Percentiles rank a stretch among this genome's conserved stretches.
Evolutionary conservation across 2,797 vertebrate genomes (phyloP).

Genomic region (Oreochromis grahami): DNA sequence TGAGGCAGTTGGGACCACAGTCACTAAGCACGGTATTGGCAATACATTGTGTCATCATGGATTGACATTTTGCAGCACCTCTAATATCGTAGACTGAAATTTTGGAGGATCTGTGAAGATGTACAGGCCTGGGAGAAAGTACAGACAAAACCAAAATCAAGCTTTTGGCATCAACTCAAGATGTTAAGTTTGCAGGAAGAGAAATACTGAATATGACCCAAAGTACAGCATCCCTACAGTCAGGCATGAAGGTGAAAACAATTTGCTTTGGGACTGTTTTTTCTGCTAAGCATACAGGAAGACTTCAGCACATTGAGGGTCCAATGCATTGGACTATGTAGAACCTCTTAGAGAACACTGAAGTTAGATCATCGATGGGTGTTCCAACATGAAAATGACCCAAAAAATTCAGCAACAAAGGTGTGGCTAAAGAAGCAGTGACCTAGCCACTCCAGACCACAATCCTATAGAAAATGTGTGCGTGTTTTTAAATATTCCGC

Average conservation of each 20-base stretch:
- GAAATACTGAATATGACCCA: background rate
- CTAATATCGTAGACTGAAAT: background rate
- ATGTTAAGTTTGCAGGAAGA: background rate
- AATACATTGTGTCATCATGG: background rate
- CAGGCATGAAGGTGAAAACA: background rate
- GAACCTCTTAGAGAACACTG: background rate
- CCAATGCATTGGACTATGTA: background rate
- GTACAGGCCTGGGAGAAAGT: background rate
- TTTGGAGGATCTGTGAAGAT: background rate
- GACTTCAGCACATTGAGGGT: background rate
- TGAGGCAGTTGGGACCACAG: background rate
- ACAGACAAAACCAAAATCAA: background rate
- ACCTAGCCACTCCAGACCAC: background rate
- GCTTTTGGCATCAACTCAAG: background rate
- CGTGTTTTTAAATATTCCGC: background rate
- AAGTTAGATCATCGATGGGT: background rate
- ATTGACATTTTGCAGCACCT: background rate
- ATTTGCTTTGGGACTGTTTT: background rate
- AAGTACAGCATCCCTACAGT: background rate
- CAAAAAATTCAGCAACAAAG: background rate
- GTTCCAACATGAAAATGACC: background rate
- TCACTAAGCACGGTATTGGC: background rate
- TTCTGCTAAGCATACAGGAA: background rate
- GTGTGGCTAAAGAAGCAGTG: background rate
- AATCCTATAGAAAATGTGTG: background rate